A percentile compares a stretch with the other conserved stretches of the same genome.
Conservation (phyloP, 2,888 invertebrate species). For the Thecocarcelia acutangulata region DNA sequence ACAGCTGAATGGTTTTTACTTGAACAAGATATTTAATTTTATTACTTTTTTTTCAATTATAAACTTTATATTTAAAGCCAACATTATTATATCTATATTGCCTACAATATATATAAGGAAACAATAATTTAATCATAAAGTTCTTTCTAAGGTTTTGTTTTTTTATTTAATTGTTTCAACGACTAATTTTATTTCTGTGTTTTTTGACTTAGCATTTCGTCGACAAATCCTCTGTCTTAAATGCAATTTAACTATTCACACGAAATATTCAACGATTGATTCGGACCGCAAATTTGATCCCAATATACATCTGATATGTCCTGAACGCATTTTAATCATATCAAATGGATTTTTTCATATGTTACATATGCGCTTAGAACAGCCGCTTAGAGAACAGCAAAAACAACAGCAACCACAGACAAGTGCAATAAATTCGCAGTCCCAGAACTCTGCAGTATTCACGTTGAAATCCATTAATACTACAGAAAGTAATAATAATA, state of each 20-base stretch:
- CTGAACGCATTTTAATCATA: conserved; percentile 90
- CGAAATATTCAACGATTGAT: conserved; percentile 93
- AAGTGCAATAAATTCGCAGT: conserved; percentile 46
- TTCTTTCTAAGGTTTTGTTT: too few relatives aligned
- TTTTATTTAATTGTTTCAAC: too few relatives aligned
- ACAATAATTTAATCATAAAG: too few relatives aligned
- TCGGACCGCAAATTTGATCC: conserved; percentile 90
- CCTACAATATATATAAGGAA: too few relatives aligned
- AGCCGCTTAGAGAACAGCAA: conserved; percentile 68
- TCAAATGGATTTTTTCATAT: conserved; percentile 93
- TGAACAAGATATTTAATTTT: too few relatives aligned
- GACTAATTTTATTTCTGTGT: not conserved
- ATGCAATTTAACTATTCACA: conserved; percentile 95
- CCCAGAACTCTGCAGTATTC: conserved; percentile 44
- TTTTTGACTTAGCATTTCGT: conserved; percentile 81
- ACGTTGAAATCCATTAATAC: conserved; percentile 40
- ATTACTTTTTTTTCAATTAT: too few relatives aligned
- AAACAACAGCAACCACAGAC: conserved; percentile 47
- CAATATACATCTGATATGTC: conserved; percentile 86
- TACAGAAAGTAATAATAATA: conserved; percentile 13
- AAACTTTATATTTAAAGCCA: too few relatives aligned
- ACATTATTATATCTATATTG: too few relatives aligned
- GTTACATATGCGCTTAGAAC: conserved; percentile 85
- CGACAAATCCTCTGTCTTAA: conserved; percentile 89
- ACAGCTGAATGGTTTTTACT: too few relatives aligned